These are phyloP conservation scores for Passer montanus DNA, from an alignment of 2,113 vertebrate genomes.

Conservation along the genomic window DNA sequence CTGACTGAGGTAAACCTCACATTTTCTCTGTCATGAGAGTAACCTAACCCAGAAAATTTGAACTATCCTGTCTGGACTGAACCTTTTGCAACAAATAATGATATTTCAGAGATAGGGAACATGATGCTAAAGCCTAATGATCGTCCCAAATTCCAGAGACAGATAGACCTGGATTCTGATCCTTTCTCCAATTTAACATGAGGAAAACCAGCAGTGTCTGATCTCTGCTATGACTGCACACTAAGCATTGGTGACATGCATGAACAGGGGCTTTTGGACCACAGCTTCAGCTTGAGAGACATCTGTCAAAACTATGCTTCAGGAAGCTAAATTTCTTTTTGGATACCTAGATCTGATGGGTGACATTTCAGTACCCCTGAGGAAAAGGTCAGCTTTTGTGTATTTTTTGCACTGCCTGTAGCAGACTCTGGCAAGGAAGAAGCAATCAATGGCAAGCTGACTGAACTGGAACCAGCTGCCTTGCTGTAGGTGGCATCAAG, in stretches of 20 bases:
- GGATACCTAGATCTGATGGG: neutral
- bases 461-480: neutral
- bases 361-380: neutral
- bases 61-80: neutral
- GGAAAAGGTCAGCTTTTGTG: neutral
- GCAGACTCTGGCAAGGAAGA: neutral
- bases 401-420: neutral
- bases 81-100: neutral
- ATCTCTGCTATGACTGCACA: neutral
- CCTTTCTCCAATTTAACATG: neutral
- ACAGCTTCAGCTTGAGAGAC: neutral
- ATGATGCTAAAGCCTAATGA: neutral
- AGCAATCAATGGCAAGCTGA: accelerated
- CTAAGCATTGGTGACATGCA: neutral
- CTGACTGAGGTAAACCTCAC: neutral
- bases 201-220: neutral
- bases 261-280: neutral
- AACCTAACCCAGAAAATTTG: neutral
- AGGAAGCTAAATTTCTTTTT: neutral
- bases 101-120: neutral
- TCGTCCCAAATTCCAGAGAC: neutral
- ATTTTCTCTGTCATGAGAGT: neutral
- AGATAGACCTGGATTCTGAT: neutral
- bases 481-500: neutral
- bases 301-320: neutral